A percentile compares a stretch with the other conserved stretches of the same genome.
Evolutionary conservation across 2,113 vertebrate genomes (phyloP).

Genomic region (Sorex araneus): DNA sequence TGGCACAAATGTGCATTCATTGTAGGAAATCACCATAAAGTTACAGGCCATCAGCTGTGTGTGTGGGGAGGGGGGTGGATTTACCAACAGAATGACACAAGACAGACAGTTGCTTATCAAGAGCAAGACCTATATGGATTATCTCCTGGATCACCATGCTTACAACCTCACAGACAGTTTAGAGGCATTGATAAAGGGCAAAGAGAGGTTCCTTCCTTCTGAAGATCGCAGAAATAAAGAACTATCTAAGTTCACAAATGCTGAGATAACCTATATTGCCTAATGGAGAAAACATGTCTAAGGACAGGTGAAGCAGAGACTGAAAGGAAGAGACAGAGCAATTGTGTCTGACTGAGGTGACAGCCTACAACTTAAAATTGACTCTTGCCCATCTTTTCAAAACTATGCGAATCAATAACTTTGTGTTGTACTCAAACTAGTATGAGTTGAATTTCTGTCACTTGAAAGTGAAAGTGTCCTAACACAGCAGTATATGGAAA

Average conservation of each 20-base stretch:
- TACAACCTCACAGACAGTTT: background rate
- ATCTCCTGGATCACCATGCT: background rate
- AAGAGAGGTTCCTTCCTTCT: background rate
- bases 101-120: background rate
- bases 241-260: background rate
- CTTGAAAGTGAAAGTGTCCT: background rate
- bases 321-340: background rate
- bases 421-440: background rate
- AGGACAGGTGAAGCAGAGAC: background rate
- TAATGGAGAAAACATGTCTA: background rate
- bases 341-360: background rate
- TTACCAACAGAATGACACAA: background rate
- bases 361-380: background rate
- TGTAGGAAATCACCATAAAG: background rate
- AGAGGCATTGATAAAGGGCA: background rate
- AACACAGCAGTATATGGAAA: background rate
- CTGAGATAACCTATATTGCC: background rate
- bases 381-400: background rate
- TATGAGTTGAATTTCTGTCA: constrained; percentile 26
- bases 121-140: background rate
- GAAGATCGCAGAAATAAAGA: background rate
- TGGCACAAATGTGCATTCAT: background rate
- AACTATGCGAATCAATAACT: background rate
- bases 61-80: too few species aligned
- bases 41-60: background rate